Conservation (phyloP, 1,140 invertebrate genomes). For the Araneus ventricosus region DNA sequence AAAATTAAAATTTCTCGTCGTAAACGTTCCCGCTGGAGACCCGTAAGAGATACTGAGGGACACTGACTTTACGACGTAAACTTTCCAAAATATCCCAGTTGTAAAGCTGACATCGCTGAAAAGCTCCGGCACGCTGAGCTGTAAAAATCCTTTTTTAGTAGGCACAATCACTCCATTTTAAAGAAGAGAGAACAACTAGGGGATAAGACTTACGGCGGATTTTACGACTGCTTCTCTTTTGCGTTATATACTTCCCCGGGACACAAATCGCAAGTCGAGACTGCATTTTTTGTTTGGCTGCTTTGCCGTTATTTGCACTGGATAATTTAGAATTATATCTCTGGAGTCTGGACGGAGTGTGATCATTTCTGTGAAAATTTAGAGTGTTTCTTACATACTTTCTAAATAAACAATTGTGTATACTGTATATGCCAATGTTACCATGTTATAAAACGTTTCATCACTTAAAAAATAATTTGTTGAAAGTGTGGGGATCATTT, state of each 20-base stretch:
- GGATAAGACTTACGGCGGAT: slow-evolving; percentile 32
- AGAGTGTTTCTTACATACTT: background rate
- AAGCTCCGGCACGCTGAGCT: slow-evolving; percentile 29
- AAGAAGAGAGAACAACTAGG: slow-evolving; percentile 27
- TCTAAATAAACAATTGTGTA: background rate
- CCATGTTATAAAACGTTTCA: background rate
- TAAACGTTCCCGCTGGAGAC: slow-evolving; percentile 17
- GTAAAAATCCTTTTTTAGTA: slow-evolving; percentile 50
- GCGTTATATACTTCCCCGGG: slow-evolving; percentile 2
- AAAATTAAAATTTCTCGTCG: slow-evolving; percentile 39
- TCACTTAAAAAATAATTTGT: background rate
- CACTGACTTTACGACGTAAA: slow-evolving; percentile 36
- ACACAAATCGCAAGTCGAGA: background rate
- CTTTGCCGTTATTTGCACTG: background rate
- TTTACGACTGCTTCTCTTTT: slow-evolving; percentile 22
- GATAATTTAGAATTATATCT: slow-evolving; percentile 16
- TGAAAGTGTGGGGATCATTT: background rate
- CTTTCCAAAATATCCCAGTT: slow-evolving; percentile 37
- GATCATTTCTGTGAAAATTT: background rate
- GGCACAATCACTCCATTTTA: slow-evolving; percentile 56
- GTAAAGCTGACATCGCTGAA: slow-evolving; percentile 33
- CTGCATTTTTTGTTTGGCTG: background rate
- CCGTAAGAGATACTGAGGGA: slow-evolving; percentile 29
- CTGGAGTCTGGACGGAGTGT: background rate
- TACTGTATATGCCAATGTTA: background rate